Base-by-base conservation (phyloP, 2,113 vertebrate species). In the Chunga burmeisteri region DNA sequence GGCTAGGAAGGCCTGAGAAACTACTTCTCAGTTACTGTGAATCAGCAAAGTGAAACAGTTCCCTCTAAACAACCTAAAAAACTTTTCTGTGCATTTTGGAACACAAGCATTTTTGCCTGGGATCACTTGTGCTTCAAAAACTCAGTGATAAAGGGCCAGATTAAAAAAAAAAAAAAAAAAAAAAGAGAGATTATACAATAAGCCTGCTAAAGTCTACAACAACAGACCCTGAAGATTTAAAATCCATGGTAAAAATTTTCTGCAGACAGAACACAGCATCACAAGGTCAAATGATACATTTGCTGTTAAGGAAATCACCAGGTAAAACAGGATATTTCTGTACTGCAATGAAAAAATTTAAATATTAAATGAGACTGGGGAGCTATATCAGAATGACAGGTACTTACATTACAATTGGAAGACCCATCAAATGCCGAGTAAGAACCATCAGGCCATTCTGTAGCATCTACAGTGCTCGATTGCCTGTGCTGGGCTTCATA, bases 351-450 rank as follows among this genome's bases (percentile, higher is more conserved):
- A 50, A 82, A 75, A 6, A 50, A 89, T 59, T 85, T 38, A 75
- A 85, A 70, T 75, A 77, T 67, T 83, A 86, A 74, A 84, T 52
- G 13, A 83, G 68, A 81, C 11, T 30, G n/a, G 32, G 36, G 58
- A 89, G 32, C 77, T 90, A 6, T 66, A 86, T 50, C 46, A 82
- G 26, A 92, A 25, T 52, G 55, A 63, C 61, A 61, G 11, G 34
- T 98, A 99, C 99, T 99, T 98, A 99, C 99, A 81, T 99, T 99
- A 98, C 99, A 99, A 96, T 99, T 99, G 67, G 99, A 99, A 78
- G 99, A 99, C 81, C 98, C 98, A 87, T 99, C 99, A 96, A 99
- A 98, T 56, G 98, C 94, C n/a, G 99, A 97, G 88, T 98, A 98
- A 94, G 98, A 98, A 90, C 98, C 98, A 5, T 99, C 99, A 91